These are phyloP conservation scores for Nemopilema nomurai DNA, from an alignment of 30 jellyfish, hydroid and myxozoan species.

Conservation along the genomic window DNA sequence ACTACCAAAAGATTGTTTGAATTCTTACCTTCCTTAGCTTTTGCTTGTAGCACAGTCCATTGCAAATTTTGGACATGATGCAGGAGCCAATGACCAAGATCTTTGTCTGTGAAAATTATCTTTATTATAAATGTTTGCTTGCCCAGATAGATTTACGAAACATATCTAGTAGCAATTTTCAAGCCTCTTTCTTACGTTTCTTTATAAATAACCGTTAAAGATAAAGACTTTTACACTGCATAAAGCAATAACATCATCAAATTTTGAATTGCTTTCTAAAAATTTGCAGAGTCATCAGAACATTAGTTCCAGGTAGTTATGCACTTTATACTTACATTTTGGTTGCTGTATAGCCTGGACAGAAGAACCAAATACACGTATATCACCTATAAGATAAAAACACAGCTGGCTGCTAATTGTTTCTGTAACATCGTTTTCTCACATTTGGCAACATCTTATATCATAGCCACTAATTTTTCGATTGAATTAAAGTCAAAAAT, in stretches of 20 bases:
- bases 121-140: background rate
- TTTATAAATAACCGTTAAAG: background rate
- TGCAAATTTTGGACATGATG: constrained; percentile 23
- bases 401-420: background rate
- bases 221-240: background rate
- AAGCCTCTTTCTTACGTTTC: background rate
- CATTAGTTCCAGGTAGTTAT: background rate
- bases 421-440: background rate
- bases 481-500: background rate
- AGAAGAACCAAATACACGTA: constrained; percentile 14
- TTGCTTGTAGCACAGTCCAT: constrained; percentile 26
- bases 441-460: background rate
- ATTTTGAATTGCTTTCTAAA: background rate
- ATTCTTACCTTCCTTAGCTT: constrained; percentile 17
- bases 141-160: background rate
- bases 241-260: background rate
- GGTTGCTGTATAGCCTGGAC: constrained; percentile 9
- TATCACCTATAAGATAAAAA: background rate
- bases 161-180: background rate
- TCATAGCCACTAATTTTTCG: background rate
- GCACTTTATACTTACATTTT: constrained; percentile 4
- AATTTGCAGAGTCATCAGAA: background rate
- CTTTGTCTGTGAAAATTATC: constrained; percentile 4
- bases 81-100: constrained; percentile 22
- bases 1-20: background rate